phyloP scores from a whole-genome alignment of 2,888 invertebrate genomes.

The Anorthoa munda region DNA sequence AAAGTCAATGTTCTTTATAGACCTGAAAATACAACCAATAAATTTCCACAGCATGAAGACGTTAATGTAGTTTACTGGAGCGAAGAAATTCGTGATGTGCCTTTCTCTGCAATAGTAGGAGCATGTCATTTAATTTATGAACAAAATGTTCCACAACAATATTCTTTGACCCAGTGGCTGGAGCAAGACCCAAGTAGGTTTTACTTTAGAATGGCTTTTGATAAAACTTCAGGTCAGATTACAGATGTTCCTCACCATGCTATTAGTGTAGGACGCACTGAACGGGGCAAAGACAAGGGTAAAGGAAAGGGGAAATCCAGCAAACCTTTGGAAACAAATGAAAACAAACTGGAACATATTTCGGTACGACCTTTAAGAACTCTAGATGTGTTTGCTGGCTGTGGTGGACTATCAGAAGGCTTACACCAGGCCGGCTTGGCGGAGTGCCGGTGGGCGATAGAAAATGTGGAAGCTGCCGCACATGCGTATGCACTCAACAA shows the following conservation, averaged over 20 bases:
- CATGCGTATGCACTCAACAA: constrained; percentile 95
- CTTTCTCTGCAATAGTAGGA: constrained; percentile 92
- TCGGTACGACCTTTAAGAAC: constrained; percentile 91
- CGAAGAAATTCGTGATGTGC: constrained; percentile 92
- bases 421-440: constrained; percentile 93
- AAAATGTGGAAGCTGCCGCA: constrained; percentile 94
- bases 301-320: constrained; percentile 93
- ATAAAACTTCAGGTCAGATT: constrained; percentile 89
- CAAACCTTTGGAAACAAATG: constrained; percentile 74
- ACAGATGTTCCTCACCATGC: constrained; percentile 92
- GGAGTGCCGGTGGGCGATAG: constrained; percentile 95
- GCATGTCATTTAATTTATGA: constrained; percentile 93
- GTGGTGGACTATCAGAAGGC: constrained; percentile 95
- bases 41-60: constrained; percentile 92
- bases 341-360: constrained; percentile 73
- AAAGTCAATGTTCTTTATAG: constrained; percentile 93
- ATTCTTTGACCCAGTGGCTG: constrained; percentile 91
- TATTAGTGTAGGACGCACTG: constrained; percentile 90
- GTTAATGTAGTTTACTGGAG: constrained; percentile 95
- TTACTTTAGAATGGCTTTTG: constrained; percentile 94
- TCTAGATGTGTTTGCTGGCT: constrained; percentile 96
- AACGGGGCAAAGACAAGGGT: constrained; percentile 92
- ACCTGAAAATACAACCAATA: constrained; percentile 94
- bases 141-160: constrained; percentile 90
- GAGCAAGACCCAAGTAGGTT: constrained; percentile 92